These are phyloP conservation scores for Drosophila demipolita DNA, from an alignment of 2,888 invertebrate species.

Conservation along the genomic window DNA sequence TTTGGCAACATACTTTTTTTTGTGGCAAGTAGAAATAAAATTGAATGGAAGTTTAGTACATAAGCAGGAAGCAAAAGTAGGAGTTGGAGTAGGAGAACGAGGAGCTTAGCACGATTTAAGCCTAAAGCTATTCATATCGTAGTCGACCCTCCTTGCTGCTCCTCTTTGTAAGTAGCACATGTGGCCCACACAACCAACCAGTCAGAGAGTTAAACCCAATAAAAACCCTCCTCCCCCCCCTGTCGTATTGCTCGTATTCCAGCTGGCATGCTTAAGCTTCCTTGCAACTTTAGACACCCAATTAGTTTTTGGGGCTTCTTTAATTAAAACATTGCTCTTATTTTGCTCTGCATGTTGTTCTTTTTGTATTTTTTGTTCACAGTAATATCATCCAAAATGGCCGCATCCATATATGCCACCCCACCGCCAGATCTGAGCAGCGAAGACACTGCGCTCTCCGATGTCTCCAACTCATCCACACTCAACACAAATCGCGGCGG, in stretches of 20 bases:
- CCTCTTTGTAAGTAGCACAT: slow-evolving; percentile 14
- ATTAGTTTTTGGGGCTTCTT: slow-evolving; percentile 65
- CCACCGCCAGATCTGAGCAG: slow-evolving; percentile 85
- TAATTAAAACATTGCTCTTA: slow-evolving; percentile 60
- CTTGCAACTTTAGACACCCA: slow-evolving; percentile 58
- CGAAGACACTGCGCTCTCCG: slow-evolving; percentile 85
- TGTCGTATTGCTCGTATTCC: slow-evolving; percentile 39
- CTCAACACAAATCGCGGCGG: slow-evolving; percentile 78
- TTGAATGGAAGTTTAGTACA: slow-evolving; percentile 64
- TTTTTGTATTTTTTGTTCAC: slow-evolving; percentile 27
- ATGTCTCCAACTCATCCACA: slow-evolving; percentile 85
- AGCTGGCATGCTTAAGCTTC: slow-evolving; percentile 58
- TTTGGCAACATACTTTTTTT: slow-evolving; percentile 75
- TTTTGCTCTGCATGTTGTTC: slow-evolving; percentile 17
- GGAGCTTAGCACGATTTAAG: slow-evolving; percentile 70
- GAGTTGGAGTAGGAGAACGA: slow-evolving; percentile 8
- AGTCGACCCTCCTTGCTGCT: slow-evolving; percentile 10
- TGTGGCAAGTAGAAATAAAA: slow-evolving; percentile 62
- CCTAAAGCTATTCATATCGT: slow-evolving; percentile 51
- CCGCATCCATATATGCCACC: slow-evolving; percentile 86
- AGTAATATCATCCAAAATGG: slow-evolving; percentile 85
- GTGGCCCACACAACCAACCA: slow-evolving; percentile 39
- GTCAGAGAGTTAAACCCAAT: slow-evolving; percentile 45
- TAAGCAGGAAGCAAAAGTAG: slow-evolving; percentile 17
- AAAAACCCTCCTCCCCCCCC: slow-evolving; percentile 15